Base-by-base conservation (phyloP, 2,888 invertebrate genomes). In the Synergus itoensis region DNA sequence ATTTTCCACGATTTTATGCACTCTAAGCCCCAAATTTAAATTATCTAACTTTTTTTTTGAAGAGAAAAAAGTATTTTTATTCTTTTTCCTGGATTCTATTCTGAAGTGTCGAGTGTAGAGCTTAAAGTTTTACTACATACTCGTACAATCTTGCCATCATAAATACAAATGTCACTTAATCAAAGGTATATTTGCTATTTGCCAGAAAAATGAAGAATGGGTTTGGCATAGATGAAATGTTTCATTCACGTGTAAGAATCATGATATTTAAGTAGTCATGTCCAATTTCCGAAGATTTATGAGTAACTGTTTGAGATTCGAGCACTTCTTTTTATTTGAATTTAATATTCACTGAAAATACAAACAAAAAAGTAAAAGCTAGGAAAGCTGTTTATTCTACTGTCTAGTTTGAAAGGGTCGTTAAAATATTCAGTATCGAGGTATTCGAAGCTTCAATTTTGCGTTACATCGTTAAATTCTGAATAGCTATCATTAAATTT, bases 361-460 rank as follows among this genome's bases (percentile, higher is more conserved):
- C 7, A 53, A 53, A 53, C n/a, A n/a, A 53, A 53, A n/a, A 53
- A 18, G 53, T 53, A 53, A 53, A 53, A n/a, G n/a, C n/a, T n/a
- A n/a, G 53, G n/a, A 69, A 21, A 69, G 21, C 21, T 36, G 36
- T 63, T 63, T 63, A 40, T 36, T 63, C 36, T 43, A 21, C 43
- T 45, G 28, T 9, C 16, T 9, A 48, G 9, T 69, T 48, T 28
- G 7, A 69, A 53, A 28, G 45, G 48, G 48, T 69, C 69, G 69
- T 69, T 69, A 69, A 69, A 69, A 48, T 69, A 69, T 69, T 69
- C 8, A n/a, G n/a, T 53, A 53, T 53, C 9, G 3, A 53, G n/a
- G 53, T 53, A 53, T 53, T 53, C 9, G n/a, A 1, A 53, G 53
- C 7, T 53, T 53, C 53, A 9, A n/a, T 53, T 53, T 53, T n/a